Percentiles rank a stretch among this genome's conserved stretches.
Conservation (phyloP, 1,140 invertebrate genomes). For the Drosophila yakuba region DNA sequence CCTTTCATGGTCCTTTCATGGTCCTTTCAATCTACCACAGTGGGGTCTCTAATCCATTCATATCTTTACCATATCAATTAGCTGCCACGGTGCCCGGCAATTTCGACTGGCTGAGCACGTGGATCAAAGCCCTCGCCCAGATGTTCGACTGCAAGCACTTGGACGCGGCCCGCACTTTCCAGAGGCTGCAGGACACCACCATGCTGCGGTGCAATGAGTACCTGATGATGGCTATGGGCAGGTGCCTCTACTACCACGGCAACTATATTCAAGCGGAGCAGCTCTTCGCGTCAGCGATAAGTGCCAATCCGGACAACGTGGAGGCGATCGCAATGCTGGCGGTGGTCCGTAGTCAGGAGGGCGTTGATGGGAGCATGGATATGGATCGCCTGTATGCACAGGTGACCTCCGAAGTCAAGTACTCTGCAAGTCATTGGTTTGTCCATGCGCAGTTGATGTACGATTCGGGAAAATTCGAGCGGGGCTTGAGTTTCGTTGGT, state of each 20-base stretch:
- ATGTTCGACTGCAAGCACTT: conserved; percentile 88
- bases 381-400: conserved; percentile 85
- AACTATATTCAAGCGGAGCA: conserved; percentile 85
- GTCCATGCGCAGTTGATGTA: conserved; percentile 88
- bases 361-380: conserved; percentile 78
- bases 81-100: conserved; percentile 82
- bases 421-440: conserved; percentile 87
- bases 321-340: conserved; percentile 85
- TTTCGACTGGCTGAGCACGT: conserved; percentile 88
- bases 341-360: conserved; percentile 84
- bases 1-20: no score
- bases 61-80: conserved; percentile 3
- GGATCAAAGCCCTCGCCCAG: conserved; percentile 89
- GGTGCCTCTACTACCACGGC: conserved; percentile 88
- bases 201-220: conserved; percentile 88
- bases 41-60: no score
- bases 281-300: conserved; percentile 85
- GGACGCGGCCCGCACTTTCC: conserved; percentile 87
- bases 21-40: no score
- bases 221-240: conserved; percentile 88
- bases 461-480: conserved; percentile 86
- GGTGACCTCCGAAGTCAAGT: conserved; percentile 84
- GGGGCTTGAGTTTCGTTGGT: conserved; percentile 88
- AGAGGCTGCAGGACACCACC: conserved; percentile 87
- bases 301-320: conserved; percentile 87